A percentile compares a stretch with the other conserved stretches of the same genome.
phyloP scores from a whole-genome alignment of 1,140 invertebrate species.

The Drosophila funebris region DNA sequence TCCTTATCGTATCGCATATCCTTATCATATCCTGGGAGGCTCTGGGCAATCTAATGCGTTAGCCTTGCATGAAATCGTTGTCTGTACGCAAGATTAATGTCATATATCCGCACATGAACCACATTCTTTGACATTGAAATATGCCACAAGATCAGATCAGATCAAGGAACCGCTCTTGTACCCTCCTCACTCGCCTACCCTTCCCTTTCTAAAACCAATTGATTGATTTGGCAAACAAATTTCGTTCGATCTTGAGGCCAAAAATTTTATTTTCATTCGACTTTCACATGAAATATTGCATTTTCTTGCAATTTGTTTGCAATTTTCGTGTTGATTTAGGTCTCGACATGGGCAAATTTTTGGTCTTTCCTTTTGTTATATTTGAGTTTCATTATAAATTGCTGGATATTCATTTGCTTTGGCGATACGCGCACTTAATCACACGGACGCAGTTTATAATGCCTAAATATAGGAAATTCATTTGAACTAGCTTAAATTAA shows the following conservation, averaged over 20 bases:
- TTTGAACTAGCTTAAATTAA: not conserved
- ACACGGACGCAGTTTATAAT: not conserved
- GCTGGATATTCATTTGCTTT: slow-evolving; percentile 25
- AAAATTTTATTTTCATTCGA: slow-evolving; percentile 26
- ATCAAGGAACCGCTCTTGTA: slow-evolving; percentile 10
- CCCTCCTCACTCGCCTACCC: not conserved
- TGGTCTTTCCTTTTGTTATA: slow-evolving; percentile 9
- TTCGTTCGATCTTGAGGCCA: slow-evolving; percentile 46
- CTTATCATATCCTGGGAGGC: slow-evolving; percentile 3
- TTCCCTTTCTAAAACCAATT: slow-evolving; percentile 19
- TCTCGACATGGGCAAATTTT: slow-evolving; percentile 30
- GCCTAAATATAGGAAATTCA: not conserved
- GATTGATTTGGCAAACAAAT: slow-evolving; percentile 77
- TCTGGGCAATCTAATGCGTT: slow-evolving; percentile 33
- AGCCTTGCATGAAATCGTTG: slow-evolving; percentile 64
- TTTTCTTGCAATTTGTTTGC: slow-evolving; percentile 72
- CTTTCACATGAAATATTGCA: slow-evolving; percentile 56
- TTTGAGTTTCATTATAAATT: slow-evolving; percentile 10
- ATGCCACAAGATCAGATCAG: slow-evolving; percentile 58
- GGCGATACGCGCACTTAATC: slow-evolving; percentile 11
- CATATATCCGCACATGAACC: slow-evolving; percentile 24
- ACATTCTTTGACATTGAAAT: slow-evolving; percentile 56
- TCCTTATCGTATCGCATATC: slow-evolving; percentile 6
- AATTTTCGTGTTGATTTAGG: slow-evolving; percentile 75
- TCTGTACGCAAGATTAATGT: slow-evolving; percentile 68